A percentile compares a stretch with the other conserved stretches of the same genome.
Conservation (phyloP, 2,888 invertebrate species). For the Caenorhabditis uteleia region DNA sequence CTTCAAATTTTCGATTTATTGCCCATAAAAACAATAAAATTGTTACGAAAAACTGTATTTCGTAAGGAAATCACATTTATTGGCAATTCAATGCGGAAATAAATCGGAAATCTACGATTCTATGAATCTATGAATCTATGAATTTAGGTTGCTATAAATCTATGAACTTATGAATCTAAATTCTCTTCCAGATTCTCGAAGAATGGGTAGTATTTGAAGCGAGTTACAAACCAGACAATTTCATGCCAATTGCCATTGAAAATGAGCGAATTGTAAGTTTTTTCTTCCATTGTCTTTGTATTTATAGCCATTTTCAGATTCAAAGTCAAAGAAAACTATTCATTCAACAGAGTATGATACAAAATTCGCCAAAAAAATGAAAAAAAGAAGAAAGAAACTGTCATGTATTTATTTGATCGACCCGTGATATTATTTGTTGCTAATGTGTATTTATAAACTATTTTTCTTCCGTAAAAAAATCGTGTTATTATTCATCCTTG, state of each 20-base stretch:
- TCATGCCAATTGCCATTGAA: background rate
- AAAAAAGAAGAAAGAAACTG: background rate
- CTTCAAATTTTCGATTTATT: too few species aligned
- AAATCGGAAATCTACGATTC: too few species aligned
- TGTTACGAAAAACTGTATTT: too few species aligned
- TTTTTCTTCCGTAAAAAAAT: too few species aligned
- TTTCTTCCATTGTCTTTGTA: background rate
- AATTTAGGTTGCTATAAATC: too few species aligned
- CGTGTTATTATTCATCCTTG: background rate
- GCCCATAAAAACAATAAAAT: too few species aligned
- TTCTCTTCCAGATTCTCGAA: background rate
- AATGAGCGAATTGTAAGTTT: background rate
- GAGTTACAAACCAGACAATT: background rate
- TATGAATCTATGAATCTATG: too few species aligned
- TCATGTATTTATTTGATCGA: background rate
- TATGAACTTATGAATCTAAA: too few species aligned
- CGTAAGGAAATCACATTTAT: too few species aligned
- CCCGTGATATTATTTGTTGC: background rate
- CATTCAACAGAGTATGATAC: slow-evolving; percentile 5
- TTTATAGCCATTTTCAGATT: background rate
- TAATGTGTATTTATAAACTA: too few species aligned
- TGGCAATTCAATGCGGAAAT: too few species aligned
- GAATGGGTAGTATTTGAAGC: background rate
- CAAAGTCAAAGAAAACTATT: background rate
- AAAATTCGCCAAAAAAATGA: slow-evolving; percentile 3